These are phyloP conservation scores for Eretmocerus hayati DNA, from an alignment of 2,888 invertebrate genomes.

Conservation along the genomic window DNA sequence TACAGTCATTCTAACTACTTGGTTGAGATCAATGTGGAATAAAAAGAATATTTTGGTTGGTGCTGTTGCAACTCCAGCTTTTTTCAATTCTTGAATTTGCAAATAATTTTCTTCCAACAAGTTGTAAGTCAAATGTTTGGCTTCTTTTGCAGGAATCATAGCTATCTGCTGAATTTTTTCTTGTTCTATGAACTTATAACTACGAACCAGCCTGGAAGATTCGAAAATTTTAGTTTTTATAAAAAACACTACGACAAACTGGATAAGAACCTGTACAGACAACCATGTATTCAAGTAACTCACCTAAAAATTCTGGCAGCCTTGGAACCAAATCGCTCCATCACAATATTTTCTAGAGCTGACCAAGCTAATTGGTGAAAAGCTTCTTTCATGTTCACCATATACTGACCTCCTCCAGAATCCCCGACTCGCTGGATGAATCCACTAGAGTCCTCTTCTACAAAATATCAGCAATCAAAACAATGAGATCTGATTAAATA, in stretches of 20 bases:
- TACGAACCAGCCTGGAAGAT: conserved; percentile 61
- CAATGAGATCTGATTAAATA: not conserved
- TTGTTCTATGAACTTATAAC: conserved; percentile 79
- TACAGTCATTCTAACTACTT: conserved; percentile 62
- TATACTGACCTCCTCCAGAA: conserved; percentile 75
- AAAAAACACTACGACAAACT: too few relatives aligned
- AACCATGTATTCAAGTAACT: conserved; percentile 1
- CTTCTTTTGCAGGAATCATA: conserved; percentile 91
- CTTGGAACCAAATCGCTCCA: conserved; percentile 79
- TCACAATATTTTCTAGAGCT: conserved; percentile 71
- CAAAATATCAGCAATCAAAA: conserved; percentile 13
- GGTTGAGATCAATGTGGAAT: conserved; percentile 65
- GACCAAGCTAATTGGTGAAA: conserved; percentile 66
- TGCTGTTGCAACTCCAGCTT: conserved; percentile 61
- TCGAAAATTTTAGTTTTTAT: conserved; percentile 4
- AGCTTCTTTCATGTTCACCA: conserved; percentile 65
- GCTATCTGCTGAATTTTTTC: conserved; percentile 86
- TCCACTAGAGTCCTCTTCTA: conserved; percentile 71
- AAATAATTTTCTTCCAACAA: conserved; percentile 74
- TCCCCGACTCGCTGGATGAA: conserved; percentile 73
- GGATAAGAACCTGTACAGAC: too few relatives aligned
- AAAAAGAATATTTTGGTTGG: conserved; percentile 75
- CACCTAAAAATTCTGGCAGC: conserved; percentile 78
- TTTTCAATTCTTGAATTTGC: conserved; percentile 66
- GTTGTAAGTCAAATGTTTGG: conserved; percentile 79